Evolutionary conservation across 2,113 vertebrate genomes (phyloP).

Genomic region (Tachuris rubrigastra): DNA sequence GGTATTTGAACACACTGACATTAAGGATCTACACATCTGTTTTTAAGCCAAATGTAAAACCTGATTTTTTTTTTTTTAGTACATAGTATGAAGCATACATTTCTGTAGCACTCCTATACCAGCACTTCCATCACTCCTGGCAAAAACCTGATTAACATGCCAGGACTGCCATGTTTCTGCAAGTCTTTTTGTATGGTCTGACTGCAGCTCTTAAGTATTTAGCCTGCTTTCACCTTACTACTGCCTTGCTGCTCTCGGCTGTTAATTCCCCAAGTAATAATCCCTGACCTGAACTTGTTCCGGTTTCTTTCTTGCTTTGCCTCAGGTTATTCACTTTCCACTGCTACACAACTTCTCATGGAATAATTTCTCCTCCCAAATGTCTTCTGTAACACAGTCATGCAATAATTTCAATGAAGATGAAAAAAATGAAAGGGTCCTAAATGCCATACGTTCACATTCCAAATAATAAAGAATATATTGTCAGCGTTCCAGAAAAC

Average conservation of each 20-base stretch:
- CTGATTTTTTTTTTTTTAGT: neutral
- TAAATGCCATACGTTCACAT: neutral
- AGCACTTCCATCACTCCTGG: neutral
- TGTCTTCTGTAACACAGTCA: neutral
- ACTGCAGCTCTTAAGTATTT: conserved; percentile 1
- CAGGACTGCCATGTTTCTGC: conserved; percentile 3
- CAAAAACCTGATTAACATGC: neutral
- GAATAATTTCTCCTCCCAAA: neutral
- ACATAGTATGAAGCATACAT: neutral
- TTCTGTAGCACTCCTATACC: neutral
- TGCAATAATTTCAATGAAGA: neutral
- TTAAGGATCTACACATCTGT: neutral
- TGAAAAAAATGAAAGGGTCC: neutral
- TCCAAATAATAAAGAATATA: neutral
- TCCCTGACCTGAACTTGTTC: conserved; percentile 20
- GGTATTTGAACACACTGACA: neutral
- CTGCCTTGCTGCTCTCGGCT: neutral
- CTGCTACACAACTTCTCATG: neutral
- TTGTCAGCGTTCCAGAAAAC: neutral
- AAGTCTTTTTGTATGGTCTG: neutral
- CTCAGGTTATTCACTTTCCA: conserved; percentile 42
- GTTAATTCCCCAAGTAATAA: conserved; percentile 32
- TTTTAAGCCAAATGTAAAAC: neutral
- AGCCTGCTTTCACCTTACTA: conserved; percentile 2
- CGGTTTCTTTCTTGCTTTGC: conserved; percentile 6